Percentiles rank a stretch among this genome's conserved stretches.
phyloP scores from a whole-genome alignment of 2,888 invertebrate species.

The Meliscaeva auricollis region DNA sequence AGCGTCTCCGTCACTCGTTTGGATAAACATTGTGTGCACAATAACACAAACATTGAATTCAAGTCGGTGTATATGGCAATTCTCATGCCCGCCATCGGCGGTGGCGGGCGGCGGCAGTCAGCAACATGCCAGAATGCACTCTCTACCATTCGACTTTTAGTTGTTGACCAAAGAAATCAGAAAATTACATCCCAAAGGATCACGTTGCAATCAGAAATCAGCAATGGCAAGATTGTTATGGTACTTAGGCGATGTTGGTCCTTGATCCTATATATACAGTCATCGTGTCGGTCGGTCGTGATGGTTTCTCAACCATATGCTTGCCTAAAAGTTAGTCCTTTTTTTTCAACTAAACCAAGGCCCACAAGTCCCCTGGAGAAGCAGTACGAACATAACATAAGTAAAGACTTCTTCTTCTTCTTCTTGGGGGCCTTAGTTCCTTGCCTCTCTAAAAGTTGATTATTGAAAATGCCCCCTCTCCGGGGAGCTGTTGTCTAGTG shows the following conservation, averaged over 20 bases:
- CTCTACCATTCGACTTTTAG: constrained; percentile 58
- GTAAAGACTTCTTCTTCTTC: constrained; percentile 12
- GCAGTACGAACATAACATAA: constrained; percentile 26
- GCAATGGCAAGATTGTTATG: constrained; percentile 68
- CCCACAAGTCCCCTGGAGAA: constrained; percentile 7
- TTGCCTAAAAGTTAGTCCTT: constrained; percentile 69
- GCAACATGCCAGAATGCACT: constrained; percentile 36
- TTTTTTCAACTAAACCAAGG: background rate
- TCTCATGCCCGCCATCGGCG: background rate
- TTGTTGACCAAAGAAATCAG: constrained; percentile 76
- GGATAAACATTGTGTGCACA: constrained; percentile 33
- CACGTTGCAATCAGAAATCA: constrained; percentile 76
- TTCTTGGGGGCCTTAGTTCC: background rate
- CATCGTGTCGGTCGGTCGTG: background rate
- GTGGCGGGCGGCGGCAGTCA: background rate
- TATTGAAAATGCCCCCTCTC: constrained; percentile 58
- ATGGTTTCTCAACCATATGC: constrained; percentile 57
- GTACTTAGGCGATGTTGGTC: constrained; percentile 48
- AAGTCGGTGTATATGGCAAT: constrained; percentile 29
- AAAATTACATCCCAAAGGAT: constrained; percentile 73
- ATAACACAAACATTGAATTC: constrained; percentile 38
- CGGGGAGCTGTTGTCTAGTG: constrained; percentile 5
- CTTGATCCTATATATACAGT: background rate
- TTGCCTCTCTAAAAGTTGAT: constrained; percentile 56
- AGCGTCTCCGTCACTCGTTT: background rate